Conservation (phyloP, 2,113 vertebrate genomes). For the Crotalus tigris region DNA sequence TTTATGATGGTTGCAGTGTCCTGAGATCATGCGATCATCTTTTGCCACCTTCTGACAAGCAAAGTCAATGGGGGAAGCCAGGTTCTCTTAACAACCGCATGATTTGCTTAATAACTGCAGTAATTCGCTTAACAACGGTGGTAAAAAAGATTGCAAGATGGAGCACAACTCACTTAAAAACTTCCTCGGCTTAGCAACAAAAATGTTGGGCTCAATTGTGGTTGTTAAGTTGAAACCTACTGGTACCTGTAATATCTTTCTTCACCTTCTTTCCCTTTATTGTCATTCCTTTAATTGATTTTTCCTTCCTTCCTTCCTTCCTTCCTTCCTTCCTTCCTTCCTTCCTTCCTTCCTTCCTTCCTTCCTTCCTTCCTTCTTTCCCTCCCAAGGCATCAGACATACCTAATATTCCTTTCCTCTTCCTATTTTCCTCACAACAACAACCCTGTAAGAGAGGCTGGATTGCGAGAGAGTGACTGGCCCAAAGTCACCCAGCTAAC, state of each 20-base stretch:
- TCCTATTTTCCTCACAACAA: neutral
- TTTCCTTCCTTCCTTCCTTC: too few species aligned
- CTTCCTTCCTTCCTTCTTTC: too few species aligned
- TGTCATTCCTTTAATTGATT: accelerated
- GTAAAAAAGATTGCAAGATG: too few species aligned
- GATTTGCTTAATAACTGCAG: too few species aligned
- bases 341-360: neutral
- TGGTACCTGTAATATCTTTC: neutral
- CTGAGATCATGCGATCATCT: too few species aligned
- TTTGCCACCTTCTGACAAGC: too few species aligned
- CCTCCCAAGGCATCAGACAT: neutral
- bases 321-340: too few species aligned
- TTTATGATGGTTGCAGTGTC: too few species aligned
- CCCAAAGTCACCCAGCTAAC: neutral
- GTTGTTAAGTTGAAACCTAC: neutral
- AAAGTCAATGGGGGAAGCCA: too few species aligned
- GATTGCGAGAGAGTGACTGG: neutral
- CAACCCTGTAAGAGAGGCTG: neutral
- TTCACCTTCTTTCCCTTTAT: neutral
- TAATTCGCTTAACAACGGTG: too few species aligned
- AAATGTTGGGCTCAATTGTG: neutral
- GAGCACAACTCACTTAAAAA: too few species aligned
- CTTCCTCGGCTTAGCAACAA: neutral
- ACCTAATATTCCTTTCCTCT: neutral
- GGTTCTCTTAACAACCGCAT: too few species aligned